A percentile compares a stretch with the other conserved stretches of the same genome.
phyloP scores from a whole-genome alignment of 2,888 invertebrate genomes.

The Ochropleura plecta region DNA sequence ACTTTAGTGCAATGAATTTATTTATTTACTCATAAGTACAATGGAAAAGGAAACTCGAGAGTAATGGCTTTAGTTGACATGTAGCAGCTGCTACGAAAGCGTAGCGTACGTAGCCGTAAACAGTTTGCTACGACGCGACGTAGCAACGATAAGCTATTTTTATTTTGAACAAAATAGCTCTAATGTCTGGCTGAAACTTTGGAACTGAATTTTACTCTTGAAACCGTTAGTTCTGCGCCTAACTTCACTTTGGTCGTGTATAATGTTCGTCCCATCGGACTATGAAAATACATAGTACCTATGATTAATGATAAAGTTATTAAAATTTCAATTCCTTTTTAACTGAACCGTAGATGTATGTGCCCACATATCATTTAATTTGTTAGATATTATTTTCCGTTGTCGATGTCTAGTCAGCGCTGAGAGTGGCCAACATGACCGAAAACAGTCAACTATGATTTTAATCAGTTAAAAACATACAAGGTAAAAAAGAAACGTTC shows the following conservation, averaged over 20 bases:
- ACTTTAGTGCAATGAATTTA: not conserved
- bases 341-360: too few relatives aligned
- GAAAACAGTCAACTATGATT: not conserved
- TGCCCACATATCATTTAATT: too few relatives aligned
- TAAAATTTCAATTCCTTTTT: too few relatives aligned
- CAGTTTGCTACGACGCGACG: not conserved
- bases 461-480: not conserved
- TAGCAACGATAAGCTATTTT: not conserved
- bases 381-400: not conserved
- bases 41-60: not conserved
- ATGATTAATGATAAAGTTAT: too few relatives aligned
- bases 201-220: not conserved
- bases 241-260: not conserved
- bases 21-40: not conserved
- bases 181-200: not conserved
- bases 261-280: not conserved
- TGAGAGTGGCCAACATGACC: not conserved
- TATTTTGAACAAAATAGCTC: not conserved
- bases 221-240: not conserved
- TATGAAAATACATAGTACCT: not conserved
- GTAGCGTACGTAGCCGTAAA: not conserved
- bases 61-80: not conserved
- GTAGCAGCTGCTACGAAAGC: slow-evolving; percentile 9
- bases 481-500: not conserved
- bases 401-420: not conserved